Conservation (phyloP, 2,113 vertebrate species). For the Catharus fuscescens region DNA sequence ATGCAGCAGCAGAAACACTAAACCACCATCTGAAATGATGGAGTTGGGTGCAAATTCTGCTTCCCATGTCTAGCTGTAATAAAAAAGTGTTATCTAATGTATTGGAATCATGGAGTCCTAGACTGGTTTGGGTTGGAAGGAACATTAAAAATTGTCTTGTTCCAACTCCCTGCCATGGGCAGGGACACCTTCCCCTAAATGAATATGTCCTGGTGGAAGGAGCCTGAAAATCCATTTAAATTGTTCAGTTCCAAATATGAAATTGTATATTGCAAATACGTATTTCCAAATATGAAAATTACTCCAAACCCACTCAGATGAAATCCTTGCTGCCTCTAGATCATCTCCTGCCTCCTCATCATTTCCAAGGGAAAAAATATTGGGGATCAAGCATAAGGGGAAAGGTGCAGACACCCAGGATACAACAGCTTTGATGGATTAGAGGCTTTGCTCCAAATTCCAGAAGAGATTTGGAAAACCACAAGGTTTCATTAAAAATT, state of each 20-base stretch:
- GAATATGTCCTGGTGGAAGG: background rate
- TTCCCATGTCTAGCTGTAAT: background rate
- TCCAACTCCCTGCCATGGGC: background rate
- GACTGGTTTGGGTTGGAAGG: background rate
- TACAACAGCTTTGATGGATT: no score
- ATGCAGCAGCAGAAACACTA: background rate
- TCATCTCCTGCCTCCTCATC: background rate
- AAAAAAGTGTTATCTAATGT: background rate
- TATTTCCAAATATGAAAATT: background rate
- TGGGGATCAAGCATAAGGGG: background rate
- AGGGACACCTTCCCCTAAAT: no score
- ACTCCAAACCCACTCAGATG: background rate
- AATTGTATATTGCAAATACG: background rate
- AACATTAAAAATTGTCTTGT: background rate
- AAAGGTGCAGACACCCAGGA: background rate
- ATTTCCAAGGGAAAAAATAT: background rate
- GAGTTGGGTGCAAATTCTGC: background rate
- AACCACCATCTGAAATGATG: background rate
- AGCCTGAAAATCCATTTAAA: slow-evolving; percentile 14
- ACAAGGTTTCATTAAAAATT: background rate
- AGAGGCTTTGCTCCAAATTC: background rate
- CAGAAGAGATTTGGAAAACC: background rate
- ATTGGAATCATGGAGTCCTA: background rate
- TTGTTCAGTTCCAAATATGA: background rate
- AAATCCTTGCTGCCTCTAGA: background rate